Conservation (phyloP, 2,113 vertebrate species). For the Amblyornis subalaris region DNA sequence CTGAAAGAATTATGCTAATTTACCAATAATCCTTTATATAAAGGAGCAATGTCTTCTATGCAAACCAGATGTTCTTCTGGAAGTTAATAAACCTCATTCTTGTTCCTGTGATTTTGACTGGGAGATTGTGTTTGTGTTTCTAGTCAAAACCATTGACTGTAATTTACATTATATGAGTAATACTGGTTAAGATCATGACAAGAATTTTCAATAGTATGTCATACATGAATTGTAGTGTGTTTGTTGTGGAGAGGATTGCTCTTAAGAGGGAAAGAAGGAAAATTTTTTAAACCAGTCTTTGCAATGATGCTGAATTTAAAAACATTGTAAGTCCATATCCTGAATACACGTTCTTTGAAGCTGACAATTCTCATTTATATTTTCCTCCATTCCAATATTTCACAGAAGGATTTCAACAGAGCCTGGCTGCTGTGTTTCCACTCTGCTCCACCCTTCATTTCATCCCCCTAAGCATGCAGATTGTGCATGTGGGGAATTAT, state of each 20-base stretch:
- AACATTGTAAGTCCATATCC: background rate
- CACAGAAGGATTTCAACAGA: background rate
- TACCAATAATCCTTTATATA: background rate
- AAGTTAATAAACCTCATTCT: background rate
- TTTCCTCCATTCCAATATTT: background rate
- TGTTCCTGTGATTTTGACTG: background rate
- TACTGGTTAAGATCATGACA: background rate
- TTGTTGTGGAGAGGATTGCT: background rate
- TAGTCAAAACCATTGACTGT: rapidly evolving
- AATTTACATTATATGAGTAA: background rate
- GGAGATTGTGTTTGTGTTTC: background rate
- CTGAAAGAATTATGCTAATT: background rate
- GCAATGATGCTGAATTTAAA: background rate
- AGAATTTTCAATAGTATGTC: background rate
- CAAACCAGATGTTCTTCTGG: background rate
- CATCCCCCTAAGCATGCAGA: background rate
- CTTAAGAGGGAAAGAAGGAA: background rate
- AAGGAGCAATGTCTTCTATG: background rate
- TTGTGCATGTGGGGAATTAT: background rate
- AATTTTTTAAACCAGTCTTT: background rate
- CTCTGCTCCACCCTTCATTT: background rate
- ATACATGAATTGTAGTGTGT: rapidly evolving
- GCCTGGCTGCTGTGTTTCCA: background rate
- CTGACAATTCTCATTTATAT: background rate
- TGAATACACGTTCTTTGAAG: background rate